Evolutionary conservation across 2,113 vertebrate species (phyloP), one percentile per base, ranked within the genome.

Genomic region (Taurulus bubalis): DNA sequence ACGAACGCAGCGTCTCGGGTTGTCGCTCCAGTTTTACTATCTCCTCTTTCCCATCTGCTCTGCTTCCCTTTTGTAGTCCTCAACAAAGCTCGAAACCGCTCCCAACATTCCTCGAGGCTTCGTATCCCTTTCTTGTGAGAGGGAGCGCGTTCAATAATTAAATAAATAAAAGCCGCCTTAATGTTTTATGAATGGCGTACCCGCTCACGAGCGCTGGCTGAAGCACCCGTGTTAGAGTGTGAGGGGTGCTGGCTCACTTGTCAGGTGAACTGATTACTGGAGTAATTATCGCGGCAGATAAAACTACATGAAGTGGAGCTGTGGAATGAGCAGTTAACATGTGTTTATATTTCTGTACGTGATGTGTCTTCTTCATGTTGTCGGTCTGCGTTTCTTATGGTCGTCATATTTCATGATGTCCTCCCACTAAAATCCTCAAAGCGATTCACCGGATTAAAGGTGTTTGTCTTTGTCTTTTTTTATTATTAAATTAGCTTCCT

Each of bases 121-220:
- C 71, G 7, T 28, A 69, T 83, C 63, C 70, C 77, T 88, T 79
- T 87, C 79, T 79, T 40, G 72, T 79, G 77, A 83, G 84, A 84
- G 45, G 59, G 38, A 87, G 77, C 38, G 24, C 60, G 80, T 85
- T 94, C 20, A 89, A 90, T 93, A 85, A 93, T 93, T 76, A 80
- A 91, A 91, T 80, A 80, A 92, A 90, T 87, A 83, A 87, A 93
- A 92, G 81, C 84, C n/a, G 73, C 83, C 77, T 84, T 80, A 66
- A 93, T 94, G 87, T 94, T 92, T 95, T 83, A 93, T 92, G 82
- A 89, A 91, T 88, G 87, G 53, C 14, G 68, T 40, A 5, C 72
- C 78, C 60, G 9, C 59, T 28, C 34, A 22, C 1, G 1, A 30
- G 28, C 60, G 78, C 56, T 24, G 3, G 8, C 72, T 55, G 53